Base-by-base conservation (phyloP, 2,113 vertebrate species). In the Sula dactylatra region DNA sequence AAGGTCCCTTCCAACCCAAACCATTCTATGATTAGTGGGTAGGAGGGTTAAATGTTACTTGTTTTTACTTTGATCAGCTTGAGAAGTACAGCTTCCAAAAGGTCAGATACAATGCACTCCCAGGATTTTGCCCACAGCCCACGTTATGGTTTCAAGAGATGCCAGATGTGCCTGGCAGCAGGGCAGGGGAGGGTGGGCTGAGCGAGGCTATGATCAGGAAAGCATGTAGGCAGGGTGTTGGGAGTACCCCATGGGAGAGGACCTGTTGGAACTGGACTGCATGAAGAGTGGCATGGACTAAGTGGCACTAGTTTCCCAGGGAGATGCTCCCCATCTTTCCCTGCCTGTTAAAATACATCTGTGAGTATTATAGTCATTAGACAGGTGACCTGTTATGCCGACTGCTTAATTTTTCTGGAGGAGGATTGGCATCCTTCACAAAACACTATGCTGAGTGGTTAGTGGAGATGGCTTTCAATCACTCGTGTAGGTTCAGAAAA, bases 381-480 rank as follows among this genome's bases (percentile, higher is more conserved):
- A 47, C 4, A 42, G 31, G 16, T 58, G 40, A 74, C 16, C 10
- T 64, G 31, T 17, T 13, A 7, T 31, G 26, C 29, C 0, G 8
- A 4, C 65, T 47, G 16, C 49, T 32, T 77, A 3, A 7, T 73
- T 27, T 27, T 18, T 15, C 25, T 29, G 47, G 22, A 25, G 36
- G 36, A 52, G 16, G 20, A 21, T 3, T 54, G 13, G 24, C 3
- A 31, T 69, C 16, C 29, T n/a, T 45, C 32, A 3, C 20, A 31
- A 36, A 77, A 67, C 15, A 7, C 32, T 16, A 7, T 7, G 13
- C 16, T 17, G 52, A 29, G 8, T 19, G 14, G 18, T 29, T 61
- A 19, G 25, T 10, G 15, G n/a, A 40, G 25, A 32, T 0, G 0
- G 7, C 29, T 77, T 66, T 71, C n/a, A 13, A 15, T 77, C 10